Evolutionary conservation across 1,140 invertebrate species (phyloP).

Genomic region (Penaeus vannamei): DNA sequence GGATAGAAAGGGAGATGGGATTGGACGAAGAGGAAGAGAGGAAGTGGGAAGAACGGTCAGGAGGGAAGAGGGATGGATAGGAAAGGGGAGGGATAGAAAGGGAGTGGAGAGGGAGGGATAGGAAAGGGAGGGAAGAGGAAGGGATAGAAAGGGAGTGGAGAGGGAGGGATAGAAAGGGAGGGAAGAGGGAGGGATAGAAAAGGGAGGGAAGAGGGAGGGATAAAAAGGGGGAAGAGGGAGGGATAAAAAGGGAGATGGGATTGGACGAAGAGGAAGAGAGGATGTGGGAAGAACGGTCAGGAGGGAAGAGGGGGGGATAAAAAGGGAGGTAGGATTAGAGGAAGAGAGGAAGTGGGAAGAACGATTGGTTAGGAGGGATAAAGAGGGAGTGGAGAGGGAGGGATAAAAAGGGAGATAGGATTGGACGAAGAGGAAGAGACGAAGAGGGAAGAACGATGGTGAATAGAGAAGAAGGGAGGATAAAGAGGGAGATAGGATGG

Average conservation of each 20-base stretch:
- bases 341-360: neutral
- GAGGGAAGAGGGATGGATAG: neutral
- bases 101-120: neutral
- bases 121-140: neutral
- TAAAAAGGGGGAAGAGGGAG: too few species aligned
- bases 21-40: neutral
- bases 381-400: too few species aligned
- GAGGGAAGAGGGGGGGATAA: neutral
- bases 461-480: neutral
- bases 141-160: too few species aligned
- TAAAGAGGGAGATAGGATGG: neutral
- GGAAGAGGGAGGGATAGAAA: neutral
- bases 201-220: neutral
- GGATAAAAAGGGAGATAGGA: neutral
- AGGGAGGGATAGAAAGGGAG: neutral
- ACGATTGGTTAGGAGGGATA: too few species aligned
- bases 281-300: neutral
- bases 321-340: neutral
- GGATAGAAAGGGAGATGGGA: neutral
- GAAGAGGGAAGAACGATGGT: neutral
- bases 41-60: neutral
- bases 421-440: neutral
- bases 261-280: neutral
- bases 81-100: slow-evolving; percentile 1
- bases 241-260: neutral